Evolutionary conservation across 2,888 invertebrate genomes (phyloP), one percentile per base, ranked within the genome.

Genomic region (Carterocephalus palaemon): DNA sequence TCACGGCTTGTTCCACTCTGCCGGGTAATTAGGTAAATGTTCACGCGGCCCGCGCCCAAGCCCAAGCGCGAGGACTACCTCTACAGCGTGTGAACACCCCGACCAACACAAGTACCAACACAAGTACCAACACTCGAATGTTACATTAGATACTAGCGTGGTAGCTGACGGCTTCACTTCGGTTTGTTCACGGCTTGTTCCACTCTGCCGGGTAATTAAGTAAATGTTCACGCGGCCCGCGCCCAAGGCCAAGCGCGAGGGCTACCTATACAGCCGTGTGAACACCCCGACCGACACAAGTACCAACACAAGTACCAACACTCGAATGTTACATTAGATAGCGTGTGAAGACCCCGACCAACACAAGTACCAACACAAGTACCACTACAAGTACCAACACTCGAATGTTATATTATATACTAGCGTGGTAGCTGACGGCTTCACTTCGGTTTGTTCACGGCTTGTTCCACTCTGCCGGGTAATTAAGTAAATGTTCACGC

Each of bases 261-360:
- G 91, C 62, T 94, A 94, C 77, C 89, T 95, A 60, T 95, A 95
- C 84, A 94, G 95, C n/a, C 51, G 96, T 96, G 57, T 96, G 89
- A 90, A 36, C 6, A 17, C 33, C 38, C 13, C 32, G 23, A 34
- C 26, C 34, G 9, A 20, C 19, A 3, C 13, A 12, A 16, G 7
- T 1, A 10, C 5, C 32, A 23, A 6, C n/a, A n/a, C n/a, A n/a
- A n/a, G n/a, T n/a, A n/a, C n/a, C n/a, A n/a, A 13, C 9, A 29
- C 13, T 29, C 29, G 12, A n/a, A 23, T 7, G 23, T 29, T 29
- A 29, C 10, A 15, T 29, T 29, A 29, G 12, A 29, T n/a, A 94
- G 95, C 51, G 96, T 96, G 57, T 96, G 89, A 90, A 36, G 4
- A 17, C 33, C 38, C 13, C 32, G 23, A 34, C 26, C 34, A 13